phyloP scores from a whole-genome alignment of 1,140 invertebrate species.

The Caenorhabditis brenneri region DNA sequence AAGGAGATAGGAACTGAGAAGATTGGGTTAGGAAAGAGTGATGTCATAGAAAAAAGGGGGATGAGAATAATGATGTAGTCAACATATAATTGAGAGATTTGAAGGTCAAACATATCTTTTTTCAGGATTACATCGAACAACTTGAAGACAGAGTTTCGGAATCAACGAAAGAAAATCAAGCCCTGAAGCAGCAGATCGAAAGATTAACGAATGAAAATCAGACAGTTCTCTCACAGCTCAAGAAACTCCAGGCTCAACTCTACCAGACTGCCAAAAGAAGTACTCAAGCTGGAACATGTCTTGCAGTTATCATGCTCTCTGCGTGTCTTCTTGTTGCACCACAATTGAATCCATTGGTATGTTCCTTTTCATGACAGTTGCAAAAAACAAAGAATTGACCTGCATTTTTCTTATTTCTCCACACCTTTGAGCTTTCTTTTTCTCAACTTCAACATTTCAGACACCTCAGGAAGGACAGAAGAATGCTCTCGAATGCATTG shows the following conservation, averaged over 20 bases:
- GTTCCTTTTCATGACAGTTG: no score
- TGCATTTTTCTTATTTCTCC: no score
- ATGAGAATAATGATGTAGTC: not conserved
- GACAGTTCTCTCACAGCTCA: slow-evolving; percentile 58
- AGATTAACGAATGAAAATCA: slow-evolving; percentile 60
- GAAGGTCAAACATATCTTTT: slow-evolving; percentile 26
- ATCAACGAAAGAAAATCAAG: slow-evolving; percentile 65
- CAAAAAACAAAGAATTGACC: no score
- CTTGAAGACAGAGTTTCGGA: slow-evolving; percentile 67
- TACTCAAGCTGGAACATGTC: slow-evolving; percentile 68
- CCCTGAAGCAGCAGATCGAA: slow-evolving; percentile 67
- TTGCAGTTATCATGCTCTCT: slow-evolving; percentile 67
- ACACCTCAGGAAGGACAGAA: not conserved
- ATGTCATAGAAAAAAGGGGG: not conserved
- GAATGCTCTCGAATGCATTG: not conserved
- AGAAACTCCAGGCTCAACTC: slow-evolving; percentile 64
- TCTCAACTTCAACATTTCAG: not conserved
- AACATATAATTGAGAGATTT: slow-evolving; percentile 4
- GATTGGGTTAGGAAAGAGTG: no score
- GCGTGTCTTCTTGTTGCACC: slow-evolving; percentile 68
- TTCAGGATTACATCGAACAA: slow-evolving; percentile 71
- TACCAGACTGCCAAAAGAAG: slow-evolving; percentile 59
- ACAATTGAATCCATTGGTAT: slow-evolving; percentile 61
- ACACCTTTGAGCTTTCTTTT: not conserved
- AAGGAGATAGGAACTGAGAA: not conserved